Conservation (phyloP, 2,888 invertebrate species). For the Euclidia mi region DNA sequence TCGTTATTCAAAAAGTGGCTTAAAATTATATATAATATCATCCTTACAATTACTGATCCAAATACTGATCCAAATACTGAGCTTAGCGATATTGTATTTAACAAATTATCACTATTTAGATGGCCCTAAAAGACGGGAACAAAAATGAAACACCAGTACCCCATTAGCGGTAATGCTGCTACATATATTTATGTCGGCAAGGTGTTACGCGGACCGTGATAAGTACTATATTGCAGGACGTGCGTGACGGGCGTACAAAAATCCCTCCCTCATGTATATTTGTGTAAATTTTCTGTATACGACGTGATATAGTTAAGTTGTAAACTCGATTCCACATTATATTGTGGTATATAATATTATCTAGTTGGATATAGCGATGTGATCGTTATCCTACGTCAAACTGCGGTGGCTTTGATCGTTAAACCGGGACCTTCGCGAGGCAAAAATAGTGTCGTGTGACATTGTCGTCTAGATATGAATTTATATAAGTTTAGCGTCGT, state of each 20-base stretch:
- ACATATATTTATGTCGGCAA: constrained; percentile 9
- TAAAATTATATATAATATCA: too few relatives aligned
- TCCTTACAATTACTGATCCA: too few relatives aligned
- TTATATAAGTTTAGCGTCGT: constrained; percentile 35
- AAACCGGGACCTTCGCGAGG: constrained; percentile 39
- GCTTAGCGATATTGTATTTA: too few relatives aligned
- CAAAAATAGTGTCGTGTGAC: constrained; percentile 51
- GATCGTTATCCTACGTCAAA: constrained; percentile 50
- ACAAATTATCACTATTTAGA: too few relatives aligned
- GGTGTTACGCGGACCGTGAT: constrained; percentile 19
- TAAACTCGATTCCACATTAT: constrained; percentile 7
- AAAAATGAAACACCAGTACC: too few relatives aligned
- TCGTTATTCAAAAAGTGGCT: too few relatives aligned
- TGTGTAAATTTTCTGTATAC: constrained; percentile 9
- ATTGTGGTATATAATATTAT: constrained; percentile 6
- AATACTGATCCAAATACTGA: too few relatives aligned
- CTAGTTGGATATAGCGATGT: constrained; percentile 26
- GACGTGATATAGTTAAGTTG: not conserved
- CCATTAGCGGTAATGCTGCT: too few relatives aligned
- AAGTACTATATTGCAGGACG: constrained; percentile 22
- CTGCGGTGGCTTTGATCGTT: constrained; percentile 48
- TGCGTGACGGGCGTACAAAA: constrained; percentile 21
- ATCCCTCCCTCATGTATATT: constrained; percentile 1
- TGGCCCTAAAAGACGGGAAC: too few relatives aligned
- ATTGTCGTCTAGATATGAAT: constrained; percentile 50